phyloP scores from a whole-genome alignment of 2,113 vertebrate genomes.

The Campylorhamphus procurvoides region DNA sequence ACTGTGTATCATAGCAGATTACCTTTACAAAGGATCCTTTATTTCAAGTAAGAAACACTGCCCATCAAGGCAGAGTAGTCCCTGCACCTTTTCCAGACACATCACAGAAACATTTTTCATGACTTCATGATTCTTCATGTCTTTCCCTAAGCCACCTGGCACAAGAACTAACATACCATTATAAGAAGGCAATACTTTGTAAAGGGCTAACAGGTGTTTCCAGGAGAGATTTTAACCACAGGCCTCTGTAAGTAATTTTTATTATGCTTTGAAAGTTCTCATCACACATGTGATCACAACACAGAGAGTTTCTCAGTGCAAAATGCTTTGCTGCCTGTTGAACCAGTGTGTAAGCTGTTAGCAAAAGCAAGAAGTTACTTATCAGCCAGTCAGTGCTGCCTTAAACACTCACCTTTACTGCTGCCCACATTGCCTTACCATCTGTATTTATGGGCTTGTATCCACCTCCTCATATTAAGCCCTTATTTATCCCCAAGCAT shows the following conservation, averaged over 20 bases:
- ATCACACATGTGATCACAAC: not conserved
- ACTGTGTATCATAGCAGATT: not conserved
- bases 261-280: conserved; percentile 41
- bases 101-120: not conserved
- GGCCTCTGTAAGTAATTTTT: conserved; percentile 16
- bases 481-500: not conserved
- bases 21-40: not conserved
- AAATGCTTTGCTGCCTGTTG: not conserved
- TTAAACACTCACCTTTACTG: not conserved
- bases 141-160: not conserved
- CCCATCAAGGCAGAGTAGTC: not conserved
- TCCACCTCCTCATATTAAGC: not conserved
- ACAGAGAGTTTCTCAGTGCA: not conserved
- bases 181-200: not conserved
- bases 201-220: not conserved
- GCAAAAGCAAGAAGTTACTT: conserved; percentile 24
- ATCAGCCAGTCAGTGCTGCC: not conserved
- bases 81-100: not conserved
- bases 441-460: not conserved
- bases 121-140: not conserved
- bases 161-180: not conserved
- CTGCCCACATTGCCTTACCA: not conserved
- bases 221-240: conserved; percentile 37
- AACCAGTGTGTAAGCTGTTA: conserved; percentile 35
- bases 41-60: not conserved